phyloP scores from a whole-genome alignment of 2,888 invertebrate genomes.

The Flexamia atlantica region DNA sequence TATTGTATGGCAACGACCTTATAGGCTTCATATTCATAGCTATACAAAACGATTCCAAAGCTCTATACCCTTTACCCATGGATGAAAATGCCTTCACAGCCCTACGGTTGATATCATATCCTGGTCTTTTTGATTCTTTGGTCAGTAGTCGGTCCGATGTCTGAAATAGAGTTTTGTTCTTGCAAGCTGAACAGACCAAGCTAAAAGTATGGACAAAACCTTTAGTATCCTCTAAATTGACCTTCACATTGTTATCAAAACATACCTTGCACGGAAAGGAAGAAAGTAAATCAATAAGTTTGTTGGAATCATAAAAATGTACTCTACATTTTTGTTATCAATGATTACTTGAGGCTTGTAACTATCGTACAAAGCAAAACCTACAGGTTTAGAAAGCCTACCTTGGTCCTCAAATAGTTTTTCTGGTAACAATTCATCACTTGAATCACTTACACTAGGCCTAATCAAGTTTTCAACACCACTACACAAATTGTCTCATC shows the following conservation, averaged over 20 bases:
- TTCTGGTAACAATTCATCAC: constrained; percentile 29
- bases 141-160: constrained; percentile 51
- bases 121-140: constrained; percentile 53
- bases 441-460: constrained; percentile 39
- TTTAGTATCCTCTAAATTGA: constrained; percentile 22
- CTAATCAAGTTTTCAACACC: constrained; percentile 46
- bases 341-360: constrained; percentile 52
- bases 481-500: constrained; percentile 46
- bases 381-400: constrained; percentile 45
- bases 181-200: constrained; percentile 32
- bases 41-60: constrained; percentile 46
- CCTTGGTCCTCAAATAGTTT: constrained; percentile 44
- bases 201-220: constrained; percentile 45
- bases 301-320: constrained; percentile 35
- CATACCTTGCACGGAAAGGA: constrained; percentile 54
- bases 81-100: constrained; percentile 53
- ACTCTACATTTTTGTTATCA: constrained; percentile 29
- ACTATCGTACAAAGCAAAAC: constrained; percentile 57
- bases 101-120: constrained; percentile 48
- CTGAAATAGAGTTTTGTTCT: constrained; percentile 32
- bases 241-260: constrained; percentile 47
- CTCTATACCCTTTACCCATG: constrained; percentile 54
- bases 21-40: constrained; percentile 52
- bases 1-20: not conserved
- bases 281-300: constrained; percentile 37